phyloP scores from a whole-genome alignment of 1,140 invertebrate species.

The Drosophila ironensis region DNA sequence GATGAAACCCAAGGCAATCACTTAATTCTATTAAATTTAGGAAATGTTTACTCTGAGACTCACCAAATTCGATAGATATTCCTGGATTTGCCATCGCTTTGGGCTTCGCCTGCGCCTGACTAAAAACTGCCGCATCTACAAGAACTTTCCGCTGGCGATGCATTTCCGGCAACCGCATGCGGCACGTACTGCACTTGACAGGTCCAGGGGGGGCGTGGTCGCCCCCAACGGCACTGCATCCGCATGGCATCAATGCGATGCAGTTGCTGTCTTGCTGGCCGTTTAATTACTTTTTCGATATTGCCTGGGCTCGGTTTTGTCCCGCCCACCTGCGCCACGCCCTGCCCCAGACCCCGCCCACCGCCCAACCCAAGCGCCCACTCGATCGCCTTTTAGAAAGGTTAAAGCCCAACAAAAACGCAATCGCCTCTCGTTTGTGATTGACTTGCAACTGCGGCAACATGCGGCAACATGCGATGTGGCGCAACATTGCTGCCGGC shows the following conservation, averaged over 20 bases:
- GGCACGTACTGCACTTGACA: slow-evolving; percentile 74
- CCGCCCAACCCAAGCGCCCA: slow-evolving; percentile 21
- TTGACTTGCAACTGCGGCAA: too few relatives aligned
- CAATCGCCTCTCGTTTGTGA: too few relatives aligned
- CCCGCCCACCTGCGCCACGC: slow-evolving; percentile 57
- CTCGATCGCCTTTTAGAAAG: slow-evolving; percentile 31
- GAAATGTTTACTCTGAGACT: too few relatives aligned
- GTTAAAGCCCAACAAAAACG: not conserved
- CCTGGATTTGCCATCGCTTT: too few relatives aligned
- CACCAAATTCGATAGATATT: too few relatives aligned
- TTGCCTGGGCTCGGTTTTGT: slow-evolving; percentile 27
- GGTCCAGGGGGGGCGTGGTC: slow-evolving; percentile 7
- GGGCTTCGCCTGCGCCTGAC: too few relatives aligned
- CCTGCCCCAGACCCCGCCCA: slow-evolving; percentile 1
- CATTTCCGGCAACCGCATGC: slow-evolving; percentile 54
- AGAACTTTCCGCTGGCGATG: slow-evolving; percentile 30
- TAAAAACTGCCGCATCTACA: not conserved
- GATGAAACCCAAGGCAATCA: too few relatives aligned
- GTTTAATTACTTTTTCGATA: slow-evolving; percentile 79
- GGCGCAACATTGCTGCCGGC: not conserved
- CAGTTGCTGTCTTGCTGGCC: slow-evolving; percentile 35
- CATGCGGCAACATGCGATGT: slow-evolving; percentile 4
- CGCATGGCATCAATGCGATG: slow-evolving; percentile 42
- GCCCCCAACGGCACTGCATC: slow-evolving; percentile 22
- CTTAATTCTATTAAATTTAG: too few relatives aligned